Evolutionary conservation across 2,113 vertebrate species (phyloP), one percentile per base, ranked within the genome.

Genomic region (Pipa parva): DNA sequence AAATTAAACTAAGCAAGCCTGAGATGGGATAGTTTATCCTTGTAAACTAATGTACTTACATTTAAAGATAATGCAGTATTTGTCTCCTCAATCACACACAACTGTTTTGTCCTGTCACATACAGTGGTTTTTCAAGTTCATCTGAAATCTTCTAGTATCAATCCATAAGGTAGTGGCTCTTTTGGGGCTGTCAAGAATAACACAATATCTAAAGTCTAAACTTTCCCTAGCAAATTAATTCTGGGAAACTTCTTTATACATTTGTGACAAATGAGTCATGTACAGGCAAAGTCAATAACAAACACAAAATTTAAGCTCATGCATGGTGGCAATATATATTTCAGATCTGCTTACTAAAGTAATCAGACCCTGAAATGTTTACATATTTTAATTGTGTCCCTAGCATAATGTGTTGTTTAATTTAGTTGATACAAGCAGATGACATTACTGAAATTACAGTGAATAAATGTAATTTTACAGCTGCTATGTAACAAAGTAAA

Each of bases 171-270:
- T 57, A 79, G 73, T 60, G 64, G 37, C 78, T 79, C 73, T 72
- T 73, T 73, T 72, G 61, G 75, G 25, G 59, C 75, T 80, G 72
- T 72, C 78, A 74, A 76, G 73, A 74, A 71, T 83, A 74, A 75
- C 69, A 80, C 45, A 51, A 67, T 59, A 80, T 73, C 75, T 55
- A 80, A 75, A 77, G 71, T 75, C 76, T 56, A 77, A 79, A 59
- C 36, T 76, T 75, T 62, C 73, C 67, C 60, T 83, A 75, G 66
- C 63, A 80, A 78, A 71, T 63, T 25, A 59, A 24, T 62, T 49
- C 59, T 75, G 46, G 71, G 54, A 56, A 76, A 72, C 63, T 77
- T 73, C 21, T 67, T 45, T 20, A 56, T 57, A 59, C 77, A 59
- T 78, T 71, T 79, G 73, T 76, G 63, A 76, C 69, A 79, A 72